Percentiles rank a stretch among this genome's conserved stretches.
These are phyloP conservation scores for Peromyscus melanophrys DNA, from an alignment of 2,797 vertebrate species.

Conservation along the genomic window DNA sequence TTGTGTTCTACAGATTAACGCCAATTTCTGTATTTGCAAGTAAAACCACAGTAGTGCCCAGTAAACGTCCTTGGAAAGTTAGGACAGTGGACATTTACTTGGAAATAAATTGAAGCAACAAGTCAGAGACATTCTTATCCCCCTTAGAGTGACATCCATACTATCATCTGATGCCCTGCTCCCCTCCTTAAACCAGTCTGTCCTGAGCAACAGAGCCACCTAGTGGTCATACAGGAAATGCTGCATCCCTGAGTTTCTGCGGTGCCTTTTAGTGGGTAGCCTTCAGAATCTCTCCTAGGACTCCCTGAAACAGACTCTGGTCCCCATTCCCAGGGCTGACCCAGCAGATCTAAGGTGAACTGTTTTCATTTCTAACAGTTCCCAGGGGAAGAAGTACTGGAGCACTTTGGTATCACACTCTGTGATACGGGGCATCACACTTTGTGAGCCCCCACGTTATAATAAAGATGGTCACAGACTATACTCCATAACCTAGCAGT, in stretches of 20 bases:
- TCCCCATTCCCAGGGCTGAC: not conserved
- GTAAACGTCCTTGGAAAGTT: not conserved
- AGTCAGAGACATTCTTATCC: not conserved
- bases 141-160: not conserved
- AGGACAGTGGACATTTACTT: not conserved
- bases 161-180: not conserved
- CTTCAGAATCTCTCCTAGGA: not conserved
- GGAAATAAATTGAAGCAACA: not conserved
- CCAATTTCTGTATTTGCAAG: conserved; percentile 10
- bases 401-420: not conserved
- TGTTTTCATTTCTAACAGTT: conserved; percentile 5
- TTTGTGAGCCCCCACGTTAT: not conserved
- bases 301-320: not conserved
- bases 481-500: not conserved
- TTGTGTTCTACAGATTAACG: not conserved
- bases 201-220: conserved; percentile 74
- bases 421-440: no score
- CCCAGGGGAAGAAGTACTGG: not conserved
- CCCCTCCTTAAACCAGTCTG: conserved; percentile 20
- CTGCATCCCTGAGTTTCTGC: not conserved
- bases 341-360: not conserved
- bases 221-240: not conserved
- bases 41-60: not conserved
- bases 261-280: not conserved
- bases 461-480: not conserved